Conservation (phyloP, 2,888 invertebrate genomes). For the Cataglyphis rosenhaueri region DNA sequence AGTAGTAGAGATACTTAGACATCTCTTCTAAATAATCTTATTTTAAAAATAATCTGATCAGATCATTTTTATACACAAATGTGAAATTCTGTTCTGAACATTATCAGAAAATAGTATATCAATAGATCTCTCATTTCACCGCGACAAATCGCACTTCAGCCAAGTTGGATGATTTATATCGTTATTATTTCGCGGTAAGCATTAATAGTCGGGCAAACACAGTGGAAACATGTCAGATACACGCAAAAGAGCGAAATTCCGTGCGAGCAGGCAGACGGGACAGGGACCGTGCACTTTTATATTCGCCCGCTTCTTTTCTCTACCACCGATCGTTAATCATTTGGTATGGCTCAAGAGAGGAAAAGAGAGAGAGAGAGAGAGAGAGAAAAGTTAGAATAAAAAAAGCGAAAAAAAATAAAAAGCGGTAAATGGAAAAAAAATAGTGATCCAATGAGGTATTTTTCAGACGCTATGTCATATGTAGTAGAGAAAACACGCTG, state of each 20-base stretch:
- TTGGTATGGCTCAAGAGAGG: conserved; percentile 47
- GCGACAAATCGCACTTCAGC: conserved; percentile 64
- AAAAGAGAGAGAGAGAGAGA: conserved; percentile 24
- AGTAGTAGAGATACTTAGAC: neutral
- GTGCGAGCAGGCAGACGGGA: conserved; percentile 38
- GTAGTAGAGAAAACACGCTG: conserved; percentile 68
- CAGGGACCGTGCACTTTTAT: conserved; percentile 63
- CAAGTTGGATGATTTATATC: conserved; percentile 79
- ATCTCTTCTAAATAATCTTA: neutral
- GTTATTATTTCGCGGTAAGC: conserved; percentile 78
- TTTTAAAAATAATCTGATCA: neutral
- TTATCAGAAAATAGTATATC: conserved; percentile 35
- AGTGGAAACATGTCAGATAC: conserved; percentile 82
- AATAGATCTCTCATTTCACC: conserved; percentile 52
- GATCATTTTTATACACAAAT: neutral
- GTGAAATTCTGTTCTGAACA: conserved; percentile 4
- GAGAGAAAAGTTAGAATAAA: neutral
- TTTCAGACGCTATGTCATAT: conserved; percentile 77
- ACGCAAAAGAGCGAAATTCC: conserved; percentile 75
- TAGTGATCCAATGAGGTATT: conserved; percentile 74
- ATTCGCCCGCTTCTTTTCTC: conserved; percentile 70
- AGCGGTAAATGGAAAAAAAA: conserved; percentile 73
- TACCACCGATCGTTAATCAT: conserved; percentile 81
- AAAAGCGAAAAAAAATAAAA: conserved; percentile 44
- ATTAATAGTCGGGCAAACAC: conserved; percentile 83